A percentile compares a stretch with the other conserved stretches of the same genome.
These are phyloP conservation scores for Pocota personata DNA, from an alignment of 2,888 invertebrate species.

Conservation along the genomic window DNA sequence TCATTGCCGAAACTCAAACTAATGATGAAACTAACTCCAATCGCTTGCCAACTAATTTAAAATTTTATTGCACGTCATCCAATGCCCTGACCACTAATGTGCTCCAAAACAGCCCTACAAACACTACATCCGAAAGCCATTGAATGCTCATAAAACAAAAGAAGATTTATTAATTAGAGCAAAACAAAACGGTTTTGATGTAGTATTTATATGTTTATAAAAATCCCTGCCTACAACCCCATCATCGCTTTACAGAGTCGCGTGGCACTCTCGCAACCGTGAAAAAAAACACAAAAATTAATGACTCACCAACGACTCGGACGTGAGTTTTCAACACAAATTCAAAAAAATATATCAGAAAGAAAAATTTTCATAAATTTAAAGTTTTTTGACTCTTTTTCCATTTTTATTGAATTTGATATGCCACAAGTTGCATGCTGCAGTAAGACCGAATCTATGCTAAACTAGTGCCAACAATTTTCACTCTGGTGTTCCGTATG, in stretches of 20 bases:
- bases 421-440: background rate
- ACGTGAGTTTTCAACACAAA: slow-evolving; percentile 51
- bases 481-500: slow-evolving; percentile 28
- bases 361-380: slow-evolving; percentile 50
- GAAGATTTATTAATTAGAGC: slow-evolving; percentile 16
- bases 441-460: background rate
- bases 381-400: slow-evolving; percentile 21
- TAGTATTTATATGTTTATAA: slow-evolving; percentile 9
- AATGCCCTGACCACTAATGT: background rate
- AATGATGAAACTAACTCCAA: background rate
- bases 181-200: slow-evolving; percentile 28
- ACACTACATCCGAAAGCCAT: background rate
- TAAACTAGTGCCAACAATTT: slow-evolving; percentile 15
- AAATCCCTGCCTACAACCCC: slow-evolving; percentile 8
- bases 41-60: slow-evolving; percentile 6
- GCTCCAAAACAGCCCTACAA: background rate
- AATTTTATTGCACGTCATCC: background rate
- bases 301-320: slow-evolving; percentile 52
- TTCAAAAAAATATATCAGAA: slow-evolving; percentile 7
- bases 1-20: background rate
- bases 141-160: slow-evolving; percentile 11
- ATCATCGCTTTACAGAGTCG: background rate
- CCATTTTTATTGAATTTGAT: slow-evolving; percentile 24
- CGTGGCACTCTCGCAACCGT: background rate
- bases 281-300: slow-evolving; percentile 9